Evolutionary conservation across 1,140 invertebrate species (phyloP).

Genomic region (Dinothrombium tinctorium): DNA sequence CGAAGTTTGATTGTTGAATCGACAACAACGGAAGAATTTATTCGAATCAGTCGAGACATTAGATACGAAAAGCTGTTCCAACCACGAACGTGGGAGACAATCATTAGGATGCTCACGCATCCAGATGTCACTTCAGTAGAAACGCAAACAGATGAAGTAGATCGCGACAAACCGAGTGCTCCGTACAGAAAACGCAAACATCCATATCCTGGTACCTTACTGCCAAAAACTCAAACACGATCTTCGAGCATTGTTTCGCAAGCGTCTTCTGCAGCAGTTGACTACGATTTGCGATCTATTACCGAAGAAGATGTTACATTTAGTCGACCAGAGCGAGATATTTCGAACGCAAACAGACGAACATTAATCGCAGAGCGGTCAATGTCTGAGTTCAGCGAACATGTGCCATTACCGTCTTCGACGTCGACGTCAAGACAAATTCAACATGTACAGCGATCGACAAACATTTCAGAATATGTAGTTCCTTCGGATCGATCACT

Average conservation of each 20-base stretch:
- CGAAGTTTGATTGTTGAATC: conserved; percentile 52
- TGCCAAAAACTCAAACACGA: conserved; percentile 27
- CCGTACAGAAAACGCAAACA: conserved; percentile 31
- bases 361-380: too few species aligned
- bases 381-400: too few species aligned
- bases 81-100: conserved; percentile 71
- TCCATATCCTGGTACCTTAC: conserved; percentile 23
- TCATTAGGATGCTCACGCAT: conserved; percentile 59
- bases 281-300: conserved; percentile 40
- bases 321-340: conserved; percentile 22
- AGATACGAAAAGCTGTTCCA: conserved; percentile 39
- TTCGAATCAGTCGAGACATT: conserved; percentile 47
- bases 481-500: not conserved
- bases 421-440: not conserved
- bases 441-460: not conserved
- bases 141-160: conserved; percentile 31
- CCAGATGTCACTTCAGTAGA: conserved; percentile 23
- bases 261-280: conserved; percentile 21
- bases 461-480: not conserved
- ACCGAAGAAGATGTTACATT: conserved; percentile 63
- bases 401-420: too few species aligned
- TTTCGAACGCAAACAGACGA: not conserved
- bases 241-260: conserved; percentile 21
- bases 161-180: conserved; percentile 55
- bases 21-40: conserved; percentile 58